A percentile compares a stretch with the other conserved stretches of the same genome.
phyloP scores from a whole-genome alignment of 2,113 vertebrate species.

The Syrrhaptes paradoxus region DNA sequence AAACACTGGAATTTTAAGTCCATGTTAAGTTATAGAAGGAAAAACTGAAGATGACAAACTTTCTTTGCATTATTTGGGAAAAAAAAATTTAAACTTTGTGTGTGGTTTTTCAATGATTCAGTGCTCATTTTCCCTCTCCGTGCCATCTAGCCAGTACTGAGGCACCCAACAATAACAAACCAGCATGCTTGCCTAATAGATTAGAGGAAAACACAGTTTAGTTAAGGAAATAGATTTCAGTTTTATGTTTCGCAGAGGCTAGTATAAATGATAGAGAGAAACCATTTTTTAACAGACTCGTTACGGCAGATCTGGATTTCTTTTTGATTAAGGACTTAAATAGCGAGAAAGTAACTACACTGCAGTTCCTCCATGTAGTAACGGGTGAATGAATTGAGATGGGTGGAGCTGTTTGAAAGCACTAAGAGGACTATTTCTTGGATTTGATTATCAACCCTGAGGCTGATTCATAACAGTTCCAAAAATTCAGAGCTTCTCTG shows the following conservation, averaged over 20 bases:
- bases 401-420: conserved; percentile 24
- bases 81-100: neutral
- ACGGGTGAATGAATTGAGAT: conserved; percentile 8
- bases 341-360: neutral
- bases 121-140: neutral
- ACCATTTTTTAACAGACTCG: neutral
- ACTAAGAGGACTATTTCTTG: neutral
- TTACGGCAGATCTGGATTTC: neutral
- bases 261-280: neutral
- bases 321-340: neutral
- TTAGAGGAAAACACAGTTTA: neutral
- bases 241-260: neutral
- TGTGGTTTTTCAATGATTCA: neutral
- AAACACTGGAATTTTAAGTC: neutral
- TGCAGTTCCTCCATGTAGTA: neutral
- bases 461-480: neutral
- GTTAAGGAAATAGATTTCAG: neutral
- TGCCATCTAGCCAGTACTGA: neutral
- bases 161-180: conserved; percentile 18
- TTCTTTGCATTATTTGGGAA: neutral
- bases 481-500: neutral
- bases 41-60: neutral
- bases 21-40: neutral
- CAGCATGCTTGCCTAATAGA: neutral
- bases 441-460: neutral